phyloP scores from a whole-genome alignment of 2,113 vertebrate genomes.

The Onychostruthus taczanowskii region DNA sequence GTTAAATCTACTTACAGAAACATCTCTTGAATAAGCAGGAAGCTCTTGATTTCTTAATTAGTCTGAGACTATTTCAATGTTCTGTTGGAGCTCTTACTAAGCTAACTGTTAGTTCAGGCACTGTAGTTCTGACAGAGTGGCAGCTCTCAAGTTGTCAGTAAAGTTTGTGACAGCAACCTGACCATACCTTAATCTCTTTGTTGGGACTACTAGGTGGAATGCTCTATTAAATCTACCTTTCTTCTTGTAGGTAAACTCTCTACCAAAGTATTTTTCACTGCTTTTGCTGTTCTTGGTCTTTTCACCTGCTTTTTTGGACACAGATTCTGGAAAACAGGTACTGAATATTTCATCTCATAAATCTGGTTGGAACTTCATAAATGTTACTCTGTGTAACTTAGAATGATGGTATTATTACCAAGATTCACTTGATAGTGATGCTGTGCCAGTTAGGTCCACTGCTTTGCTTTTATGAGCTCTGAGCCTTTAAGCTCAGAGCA shows the following conservation, averaged over 20 bases:
- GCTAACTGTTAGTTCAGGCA: background rate
- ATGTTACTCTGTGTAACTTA: background rate
- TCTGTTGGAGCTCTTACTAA: background rate
- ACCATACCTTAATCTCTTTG: background rate
- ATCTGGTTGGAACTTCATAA: background rate
- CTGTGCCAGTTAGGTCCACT: background rate
- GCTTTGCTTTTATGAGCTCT: background rate
- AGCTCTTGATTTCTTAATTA: background rate
- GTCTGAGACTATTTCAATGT: background rate
- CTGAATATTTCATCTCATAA: background rate
- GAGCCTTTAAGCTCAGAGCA: background rate
- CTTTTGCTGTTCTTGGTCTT: slow-evolving; percentile 83
- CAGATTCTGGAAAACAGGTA: slow-evolving; percentile 94
- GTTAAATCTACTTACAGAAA: background rate
- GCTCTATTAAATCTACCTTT: background rate
- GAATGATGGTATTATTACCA: background rate
- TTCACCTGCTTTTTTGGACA: slow-evolving; percentile 92
- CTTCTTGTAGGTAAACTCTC: slow-evolving; percentile 79
- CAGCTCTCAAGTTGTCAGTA: background rate
- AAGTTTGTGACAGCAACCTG: background rate
- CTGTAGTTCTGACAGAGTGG: background rate
- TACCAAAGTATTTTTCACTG: slow-evolving; percentile 89
- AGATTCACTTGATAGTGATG: background rate
- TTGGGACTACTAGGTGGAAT: background rate
- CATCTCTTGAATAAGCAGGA: background rate